A percentile compares a stretch with the other conserved stretches of the same genome.
phyloP scores from a whole-genome alignment of 2,113 vertebrate species.

The Megaceryle maxima region DNA sequence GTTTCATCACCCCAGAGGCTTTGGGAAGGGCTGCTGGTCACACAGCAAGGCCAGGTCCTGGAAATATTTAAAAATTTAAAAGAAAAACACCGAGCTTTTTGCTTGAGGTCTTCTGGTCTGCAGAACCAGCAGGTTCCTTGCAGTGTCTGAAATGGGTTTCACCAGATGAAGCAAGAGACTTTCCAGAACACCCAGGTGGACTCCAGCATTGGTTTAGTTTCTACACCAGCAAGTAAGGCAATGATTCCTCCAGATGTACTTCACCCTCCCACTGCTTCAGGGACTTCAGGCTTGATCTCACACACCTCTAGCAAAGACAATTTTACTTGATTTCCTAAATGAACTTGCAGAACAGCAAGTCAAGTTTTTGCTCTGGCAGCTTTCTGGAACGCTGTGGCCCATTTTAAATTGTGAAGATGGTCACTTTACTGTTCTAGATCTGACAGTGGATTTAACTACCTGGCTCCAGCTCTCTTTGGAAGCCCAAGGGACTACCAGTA shows the following conservation, averaged over 20 bases:
- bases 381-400: not conserved
- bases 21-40: not conserved
- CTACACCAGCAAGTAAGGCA: not conserved
- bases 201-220: not conserved
- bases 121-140: not conserved
- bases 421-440: not conserved
- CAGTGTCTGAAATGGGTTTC: not conserved
- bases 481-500: not conserved
- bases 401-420: not conserved
- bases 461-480: not conserved
- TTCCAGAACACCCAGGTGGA: not conserved
- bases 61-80: not conserved
- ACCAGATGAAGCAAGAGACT: not conserved
- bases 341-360: not conserved
- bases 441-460: not conserved
- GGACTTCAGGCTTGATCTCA: not conserved
- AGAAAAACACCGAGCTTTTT: not conserved
- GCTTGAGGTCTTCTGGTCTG: not conserved
- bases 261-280: not conserved
- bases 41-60: not conserved
- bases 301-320: not conserved
- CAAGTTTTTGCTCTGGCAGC: not conserved
- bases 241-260: slow-evolving; percentile 3
- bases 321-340: not conserved
- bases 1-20: not conserved